These are phyloP conservation scores for Antigone vipio DNA, from an alignment of 2,113 vertebrate genomes.

Conservation along the genomic window DNA sequence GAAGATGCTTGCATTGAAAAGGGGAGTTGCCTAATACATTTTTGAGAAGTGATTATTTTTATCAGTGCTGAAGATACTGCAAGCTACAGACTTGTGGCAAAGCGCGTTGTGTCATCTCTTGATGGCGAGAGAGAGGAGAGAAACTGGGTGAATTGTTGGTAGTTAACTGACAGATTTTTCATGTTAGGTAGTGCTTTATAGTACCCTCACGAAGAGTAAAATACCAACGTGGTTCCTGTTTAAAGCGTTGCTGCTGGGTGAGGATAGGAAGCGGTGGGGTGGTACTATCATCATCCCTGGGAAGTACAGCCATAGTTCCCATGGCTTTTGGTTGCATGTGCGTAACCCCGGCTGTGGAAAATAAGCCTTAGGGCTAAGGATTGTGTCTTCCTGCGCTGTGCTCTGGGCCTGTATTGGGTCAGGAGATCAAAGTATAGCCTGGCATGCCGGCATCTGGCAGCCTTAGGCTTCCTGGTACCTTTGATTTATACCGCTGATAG, in stretches of 20 bases:
- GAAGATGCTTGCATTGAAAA: neutral
- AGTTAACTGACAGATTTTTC: neutral
- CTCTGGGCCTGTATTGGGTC: accelerated
- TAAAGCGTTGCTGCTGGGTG: neutral
- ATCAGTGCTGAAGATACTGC: neutral
- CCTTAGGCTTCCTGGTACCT: neutral
- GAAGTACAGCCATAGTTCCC: neutral
- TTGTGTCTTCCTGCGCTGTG: neutral
- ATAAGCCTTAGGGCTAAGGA: neutral
- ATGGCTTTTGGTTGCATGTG: neutral
- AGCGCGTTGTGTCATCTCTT: neutral
- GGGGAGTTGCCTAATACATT: neutral
- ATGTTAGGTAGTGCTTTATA: neutral
- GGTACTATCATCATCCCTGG: neutral
- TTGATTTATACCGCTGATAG: neutral
- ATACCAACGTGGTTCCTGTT: accelerated
- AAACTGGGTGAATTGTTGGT: neutral
- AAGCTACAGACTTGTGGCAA: neutral
- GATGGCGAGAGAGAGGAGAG: too few species aligned
- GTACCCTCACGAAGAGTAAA: neutral
- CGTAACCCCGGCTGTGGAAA: neutral
- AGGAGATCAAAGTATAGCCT: neutral
- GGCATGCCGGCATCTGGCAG: neutral
- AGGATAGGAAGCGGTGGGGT: neutral
- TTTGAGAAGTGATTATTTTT: neutral